These are phyloP conservation scores for Chrysotoxum bicinctum DNA, from an alignment of 2,888 invertebrate species.

Conservation along the genomic window DNA sequence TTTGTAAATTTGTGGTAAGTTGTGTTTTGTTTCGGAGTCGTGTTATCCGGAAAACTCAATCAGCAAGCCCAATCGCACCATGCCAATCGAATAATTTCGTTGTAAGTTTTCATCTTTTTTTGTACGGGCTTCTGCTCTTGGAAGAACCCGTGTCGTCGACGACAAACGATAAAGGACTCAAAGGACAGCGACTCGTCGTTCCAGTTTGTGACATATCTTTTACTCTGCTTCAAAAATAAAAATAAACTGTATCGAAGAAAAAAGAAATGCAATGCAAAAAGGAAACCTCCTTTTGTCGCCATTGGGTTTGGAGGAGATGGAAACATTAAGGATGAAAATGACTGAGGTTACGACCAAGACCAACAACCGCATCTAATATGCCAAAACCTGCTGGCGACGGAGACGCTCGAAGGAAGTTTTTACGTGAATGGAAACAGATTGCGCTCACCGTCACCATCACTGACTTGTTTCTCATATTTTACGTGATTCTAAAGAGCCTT, in stretches of 20 bases:
- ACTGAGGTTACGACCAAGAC: slow-evolving; percentile 55
- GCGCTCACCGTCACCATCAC: slow-evolving; percentile 47
- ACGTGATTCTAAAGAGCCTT: slow-evolving; percentile 64
- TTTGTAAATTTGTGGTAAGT: slow-evolving; percentile 50
- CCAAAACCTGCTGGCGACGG: slow-evolving; percentile 58
- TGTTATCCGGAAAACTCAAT: slow-evolving; percentile 56
- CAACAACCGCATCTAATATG: slow-evolving; percentile 65
- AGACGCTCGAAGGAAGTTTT: slow-evolving; percentile 41
- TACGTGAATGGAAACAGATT: slow-evolving; percentile 69
- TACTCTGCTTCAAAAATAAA: slow-evolving; percentile 13
- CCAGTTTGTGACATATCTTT: slow-evolving; percentile 61
- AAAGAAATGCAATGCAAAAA: slow-evolving; percentile 45
- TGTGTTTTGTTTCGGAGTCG: slow-evolving; percentile 48
- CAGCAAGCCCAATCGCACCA: slow-evolving; percentile 47
- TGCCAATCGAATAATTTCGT: slow-evolving; percentile 47
- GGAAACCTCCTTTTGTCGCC: slow-evolving; percentile 55
- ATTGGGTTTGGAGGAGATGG: slow-evolving; percentile 49
- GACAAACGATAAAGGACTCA: slow-evolving; percentile 56
- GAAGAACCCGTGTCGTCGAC: slow-evolving; percentile 44
- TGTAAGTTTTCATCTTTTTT: slow-evolving; percentile 16
- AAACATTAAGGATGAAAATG: slow-evolving; percentile 57
- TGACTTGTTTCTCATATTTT: slow-evolving; percentile 66
- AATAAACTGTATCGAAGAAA: background rate
- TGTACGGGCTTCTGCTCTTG: background rate
- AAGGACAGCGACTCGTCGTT: slow-evolving; percentile 43